phyloP scores from a whole-genome alignment of 2,797 vertebrate genomes.

The Rhinophrynus dorsalis region DNA sequence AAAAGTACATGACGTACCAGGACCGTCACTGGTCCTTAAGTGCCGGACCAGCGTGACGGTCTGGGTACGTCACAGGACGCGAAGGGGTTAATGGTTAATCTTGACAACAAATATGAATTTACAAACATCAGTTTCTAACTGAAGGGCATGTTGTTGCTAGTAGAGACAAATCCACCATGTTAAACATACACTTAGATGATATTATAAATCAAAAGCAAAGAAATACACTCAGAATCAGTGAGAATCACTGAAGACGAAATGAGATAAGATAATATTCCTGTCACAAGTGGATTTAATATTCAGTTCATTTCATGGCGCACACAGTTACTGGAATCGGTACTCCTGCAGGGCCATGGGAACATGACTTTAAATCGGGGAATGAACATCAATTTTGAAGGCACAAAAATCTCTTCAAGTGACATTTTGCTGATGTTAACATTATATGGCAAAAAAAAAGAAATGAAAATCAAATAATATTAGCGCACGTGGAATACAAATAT shows the following conservation, averaged over 20 bases:
- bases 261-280: conserved; percentile 29
- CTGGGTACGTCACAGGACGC: too few species aligned
- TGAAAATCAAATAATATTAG: too few species aligned
- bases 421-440: conserved; percentile 36
- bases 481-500: too few species aligned
- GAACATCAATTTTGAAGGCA: conserved; percentile 5
- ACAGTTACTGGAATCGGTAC: conserved; percentile 11
- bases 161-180: too few species aligned
- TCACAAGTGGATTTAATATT: conserved; percentile 20
- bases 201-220: not conserved
- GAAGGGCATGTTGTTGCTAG: too few species aligned
- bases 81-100: too few species aligned
- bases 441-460: too few species aligned
- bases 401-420: conserved; percentile 1
- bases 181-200: not conserved
- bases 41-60: too few species aligned
- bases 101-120: too few species aligned
- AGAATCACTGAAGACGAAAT: not conserved
- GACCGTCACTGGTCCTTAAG: too few species aligned
- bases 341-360: conserved; percentile 20
- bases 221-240: not conserved
- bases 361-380: not conserved
- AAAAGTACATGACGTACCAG: too few species aligned
- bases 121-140: too few species aligned
- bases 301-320: conserved; percentile 23